These are phyloP conservation scores for Hydroisotoma schaefferi DNA, from an alignment of 2,888 invertebrate genomes.

Conservation along the genomic window DNA sequence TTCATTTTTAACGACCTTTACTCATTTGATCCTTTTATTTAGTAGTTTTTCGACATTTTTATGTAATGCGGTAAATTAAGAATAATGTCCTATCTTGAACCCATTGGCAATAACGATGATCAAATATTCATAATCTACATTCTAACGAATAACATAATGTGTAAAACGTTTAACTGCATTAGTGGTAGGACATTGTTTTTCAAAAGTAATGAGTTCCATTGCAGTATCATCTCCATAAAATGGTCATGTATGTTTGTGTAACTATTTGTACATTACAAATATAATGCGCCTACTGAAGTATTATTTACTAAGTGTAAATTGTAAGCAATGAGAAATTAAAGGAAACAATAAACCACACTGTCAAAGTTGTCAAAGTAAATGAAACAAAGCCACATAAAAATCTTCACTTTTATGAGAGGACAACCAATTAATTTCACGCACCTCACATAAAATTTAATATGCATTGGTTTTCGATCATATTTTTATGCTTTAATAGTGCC, in stretches of 20 bases:
- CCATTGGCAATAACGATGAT: no score
- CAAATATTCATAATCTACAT: no score
- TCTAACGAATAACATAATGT: no score
- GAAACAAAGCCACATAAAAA: constrained; percentile 7
- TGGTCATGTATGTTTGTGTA: no score
- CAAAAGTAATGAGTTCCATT: no score
- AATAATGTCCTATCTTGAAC: no score
- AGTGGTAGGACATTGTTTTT: no score
- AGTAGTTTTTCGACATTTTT: neutral
- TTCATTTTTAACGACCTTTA: neutral
- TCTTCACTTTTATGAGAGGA: constrained; percentile 1
- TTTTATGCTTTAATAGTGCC: neutral
- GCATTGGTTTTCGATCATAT: neutral
- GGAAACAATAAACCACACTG: constrained; percentile 6
- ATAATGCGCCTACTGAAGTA: neutral
- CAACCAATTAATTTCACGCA: neutral
- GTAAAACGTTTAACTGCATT: no score
- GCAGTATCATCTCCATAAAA: no score
- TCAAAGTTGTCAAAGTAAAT: no score
- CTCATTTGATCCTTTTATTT: neutral
- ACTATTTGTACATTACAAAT: neutral
- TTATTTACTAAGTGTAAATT: neutral
- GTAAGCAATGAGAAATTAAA: constrained; percentile 7
- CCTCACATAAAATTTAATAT: neutral
- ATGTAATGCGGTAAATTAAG: no score